Conservation (phyloP, 1,140 invertebrate genomes). For the Lysiphlebus fabarum region DNA sequence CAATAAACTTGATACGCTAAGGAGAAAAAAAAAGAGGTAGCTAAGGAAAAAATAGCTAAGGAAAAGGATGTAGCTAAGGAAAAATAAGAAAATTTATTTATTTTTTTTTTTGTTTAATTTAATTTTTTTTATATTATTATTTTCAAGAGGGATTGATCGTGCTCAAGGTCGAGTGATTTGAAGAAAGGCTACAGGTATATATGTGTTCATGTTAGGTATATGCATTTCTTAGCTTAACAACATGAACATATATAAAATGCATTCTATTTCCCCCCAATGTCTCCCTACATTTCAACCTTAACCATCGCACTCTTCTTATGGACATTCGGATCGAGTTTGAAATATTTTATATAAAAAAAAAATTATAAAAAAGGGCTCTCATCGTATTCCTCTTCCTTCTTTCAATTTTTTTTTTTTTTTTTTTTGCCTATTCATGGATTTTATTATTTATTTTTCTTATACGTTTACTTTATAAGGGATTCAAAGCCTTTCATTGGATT, state of each 20-base stretch:
- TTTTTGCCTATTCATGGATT: no score
- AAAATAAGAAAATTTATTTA: not conserved
- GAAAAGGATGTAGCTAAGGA: no score
- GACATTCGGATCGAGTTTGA: constrained; percentile 25
- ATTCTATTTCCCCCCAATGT: no score
- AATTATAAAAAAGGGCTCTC: constrained; percentile 18
- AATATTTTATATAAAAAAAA: constrained; percentile 4
- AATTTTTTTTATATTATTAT: no score
- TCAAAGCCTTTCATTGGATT: not conserved
- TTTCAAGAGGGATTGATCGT: constrained; percentile 17
- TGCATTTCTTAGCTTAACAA: not conserved
- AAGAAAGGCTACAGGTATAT: constrained; percentile 12
- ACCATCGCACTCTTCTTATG: constrained; percentile 25
- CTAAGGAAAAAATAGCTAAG: no score
- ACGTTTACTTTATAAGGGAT: constrained; percentile 18
- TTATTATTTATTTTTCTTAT: not conserved
- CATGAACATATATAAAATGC: constrained; percentile 2
- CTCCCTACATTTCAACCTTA: not conserved
- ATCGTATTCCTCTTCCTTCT: not conserved
- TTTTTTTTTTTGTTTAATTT: no score
- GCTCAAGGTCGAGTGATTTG: constrained; percentile 17
- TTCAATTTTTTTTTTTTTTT: no score
- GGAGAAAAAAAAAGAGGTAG: no score
- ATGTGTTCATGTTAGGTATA: no score
- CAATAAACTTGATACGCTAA: no score